Conservation (phyloP, 2,888 invertebrate species). For the Acleris emargana region DNA sequence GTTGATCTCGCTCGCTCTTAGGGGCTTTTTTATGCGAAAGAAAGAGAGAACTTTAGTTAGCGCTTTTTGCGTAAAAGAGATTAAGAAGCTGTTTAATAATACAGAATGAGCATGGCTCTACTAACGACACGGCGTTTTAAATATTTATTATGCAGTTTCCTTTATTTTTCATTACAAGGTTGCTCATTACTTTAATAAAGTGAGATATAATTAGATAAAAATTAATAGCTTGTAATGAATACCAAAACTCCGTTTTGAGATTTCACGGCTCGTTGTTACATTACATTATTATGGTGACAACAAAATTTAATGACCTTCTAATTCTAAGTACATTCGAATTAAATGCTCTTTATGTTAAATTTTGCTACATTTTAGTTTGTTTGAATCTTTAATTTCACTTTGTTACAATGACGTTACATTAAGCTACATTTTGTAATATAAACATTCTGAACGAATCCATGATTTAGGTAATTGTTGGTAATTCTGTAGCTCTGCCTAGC, state of each 20-base stretch:
- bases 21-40: slow-evolving; percentile 49
- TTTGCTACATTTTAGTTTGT: background rate
- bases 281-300: slow-evolving; percentile 14
- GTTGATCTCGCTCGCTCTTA: slow-evolving; percentile 53
- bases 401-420: too few species aligned
- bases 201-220: slow-evolving; percentile 63
- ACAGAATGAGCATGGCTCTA: slow-evolving; percentile 77
- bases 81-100: slow-evolving; percentile 81
- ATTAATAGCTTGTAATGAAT: slow-evolving; percentile 57
- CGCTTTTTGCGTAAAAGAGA: slow-evolving; percentile 61
- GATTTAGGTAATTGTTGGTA: too few species aligned
- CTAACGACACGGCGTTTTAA: slow-evolving; percentile 76
- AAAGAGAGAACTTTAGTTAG: slow-evolving; percentile 57
- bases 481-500: too few species aligned
- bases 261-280: slow-evolving; percentile 14
- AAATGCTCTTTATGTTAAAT: background rate
- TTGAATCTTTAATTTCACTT: too few species aligned
- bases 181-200: slow-evolving; percentile 67
- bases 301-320: background rate
- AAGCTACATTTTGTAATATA: too few species aligned
- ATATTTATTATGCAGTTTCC: slow-evolving; percentile 81
- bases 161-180: slow-evolving; percentile 68
- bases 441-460: too few species aligned
- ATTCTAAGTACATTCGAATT: background rate
- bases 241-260: slow-evolving; percentile 18